Evolutionary conservation across 2,797 vertebrate species (phyloP).

Genomic region (Ciconia nigra): DNA sequence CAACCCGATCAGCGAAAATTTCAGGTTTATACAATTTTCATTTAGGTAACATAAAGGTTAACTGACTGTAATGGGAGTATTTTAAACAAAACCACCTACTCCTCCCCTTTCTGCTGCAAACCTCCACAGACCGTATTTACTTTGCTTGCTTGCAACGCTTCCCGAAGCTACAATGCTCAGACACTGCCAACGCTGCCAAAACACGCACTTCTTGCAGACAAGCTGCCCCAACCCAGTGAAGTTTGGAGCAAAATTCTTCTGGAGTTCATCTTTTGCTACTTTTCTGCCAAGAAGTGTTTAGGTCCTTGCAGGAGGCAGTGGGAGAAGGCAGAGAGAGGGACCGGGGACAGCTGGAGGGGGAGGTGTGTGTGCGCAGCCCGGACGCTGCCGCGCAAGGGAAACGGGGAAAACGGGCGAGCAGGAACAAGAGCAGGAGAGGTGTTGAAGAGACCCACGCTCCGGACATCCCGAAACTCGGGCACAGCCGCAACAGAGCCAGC

Average conservation of each 20-base stretch:
- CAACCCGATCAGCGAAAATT: slow-evolving; percentile 74
- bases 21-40: slow-evolving; percentile 79
- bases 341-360: accelerated
- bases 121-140: background rate
- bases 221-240: background rate
- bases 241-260: background rate
- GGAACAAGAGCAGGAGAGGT: background rate
- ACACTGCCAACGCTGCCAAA: background rate
- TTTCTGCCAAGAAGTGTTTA: background rate
- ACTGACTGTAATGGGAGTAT: slow-evolving; percentile 74
- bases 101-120: slow-evolving; percentile 11
- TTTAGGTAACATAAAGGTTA: slow-evolving; percentile 80
- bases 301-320: background rate
- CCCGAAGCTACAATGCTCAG: background rate
- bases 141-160: background rate
- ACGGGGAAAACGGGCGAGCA: background rate
- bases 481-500: background rate
- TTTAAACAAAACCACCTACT: slow-evolving; percentile 79
- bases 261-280: background rate
- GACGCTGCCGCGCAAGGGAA: too few relatives aligned
- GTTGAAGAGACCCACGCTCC: background rate
- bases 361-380: accelerated
- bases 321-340: background rate
- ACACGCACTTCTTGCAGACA: background rate
- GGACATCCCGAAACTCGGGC: accelerated